Percentiles rank a stretch among this genome's conserved stretches.
Conservation (phyloP, 2,113 vertebrate genomes). For the Daboia siamensis region DNA sequence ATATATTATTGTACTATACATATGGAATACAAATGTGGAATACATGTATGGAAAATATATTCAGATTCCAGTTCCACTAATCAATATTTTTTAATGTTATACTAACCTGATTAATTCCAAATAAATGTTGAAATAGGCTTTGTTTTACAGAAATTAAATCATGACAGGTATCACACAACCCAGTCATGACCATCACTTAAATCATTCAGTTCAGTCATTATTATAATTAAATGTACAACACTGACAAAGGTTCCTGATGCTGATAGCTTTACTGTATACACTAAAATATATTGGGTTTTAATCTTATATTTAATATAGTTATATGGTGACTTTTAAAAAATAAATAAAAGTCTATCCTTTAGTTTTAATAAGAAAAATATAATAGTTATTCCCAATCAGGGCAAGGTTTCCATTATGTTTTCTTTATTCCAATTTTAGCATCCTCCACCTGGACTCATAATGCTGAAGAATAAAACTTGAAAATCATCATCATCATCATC, state of each 20-base stretch:
- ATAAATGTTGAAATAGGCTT: background rate
- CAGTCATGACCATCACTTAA: background rate
- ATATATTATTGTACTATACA: background rate
- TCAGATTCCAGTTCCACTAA: background rate
- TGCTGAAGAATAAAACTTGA: background rate
- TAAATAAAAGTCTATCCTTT: background rate
- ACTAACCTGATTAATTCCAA: background rate
- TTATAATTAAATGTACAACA: background rate
- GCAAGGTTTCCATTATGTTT: background rate
- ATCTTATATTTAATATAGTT: background rate
- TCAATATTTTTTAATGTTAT: background rate
- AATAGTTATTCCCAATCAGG: background rate
- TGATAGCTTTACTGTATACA: background rate
- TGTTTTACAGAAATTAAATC: background rate
- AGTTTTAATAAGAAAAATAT: background rate
- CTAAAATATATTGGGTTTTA: background rate
- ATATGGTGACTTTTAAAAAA: background rate
- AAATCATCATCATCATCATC: background rate
- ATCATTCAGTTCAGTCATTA: background rate
- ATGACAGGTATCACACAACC: background rate
- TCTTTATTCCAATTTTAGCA: background rate
- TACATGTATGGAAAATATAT: background rate
- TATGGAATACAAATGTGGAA: background rate
- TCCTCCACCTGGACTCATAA: background rate
- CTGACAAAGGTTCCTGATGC: background rate